Conservation (phyloP, 2,888 invertebrate species). For the Brachyptera risi region DNA sequence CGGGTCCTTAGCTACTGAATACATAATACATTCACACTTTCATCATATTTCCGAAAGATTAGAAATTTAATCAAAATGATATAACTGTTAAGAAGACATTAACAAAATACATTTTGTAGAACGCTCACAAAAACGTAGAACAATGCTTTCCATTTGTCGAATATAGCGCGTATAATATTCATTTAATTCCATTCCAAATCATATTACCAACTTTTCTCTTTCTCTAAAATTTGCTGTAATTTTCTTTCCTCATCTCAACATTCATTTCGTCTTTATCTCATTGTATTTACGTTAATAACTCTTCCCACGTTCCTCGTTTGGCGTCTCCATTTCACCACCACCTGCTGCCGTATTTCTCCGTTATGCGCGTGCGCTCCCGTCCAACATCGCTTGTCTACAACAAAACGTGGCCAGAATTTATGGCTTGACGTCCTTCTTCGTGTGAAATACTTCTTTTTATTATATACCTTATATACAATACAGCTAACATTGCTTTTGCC, state of each 20-base stretch:
- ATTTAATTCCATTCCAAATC: background rate
- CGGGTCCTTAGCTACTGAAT: too few species aligned
- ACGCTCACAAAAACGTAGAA: too few species aligned
- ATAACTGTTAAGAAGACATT: too few species aligned
- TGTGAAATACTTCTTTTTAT: constrained; percentile 15
- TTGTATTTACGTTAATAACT: constrained; percentile 7
- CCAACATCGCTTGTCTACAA: background rate
- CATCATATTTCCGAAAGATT: too few species aligned
- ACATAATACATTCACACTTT: too few species aligned
- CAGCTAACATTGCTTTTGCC: constrained; percentile 14
- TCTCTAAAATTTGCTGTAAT: too few species aligned
- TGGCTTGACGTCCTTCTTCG: constrained; percentile 1
- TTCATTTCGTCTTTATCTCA: background rate
- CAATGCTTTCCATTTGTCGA: too few species aligned
- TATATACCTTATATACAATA: background rate
- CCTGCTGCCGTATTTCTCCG: constrained; percentile 5
- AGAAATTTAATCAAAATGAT: too few species aligned
- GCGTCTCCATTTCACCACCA: background rate
- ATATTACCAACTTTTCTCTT: background rate
- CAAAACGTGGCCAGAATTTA: constrained; percentile 21
- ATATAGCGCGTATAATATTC: background rate
- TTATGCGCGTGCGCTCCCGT: background rate
- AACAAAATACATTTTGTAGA: too few species aligned
- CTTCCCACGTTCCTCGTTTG: background rate
- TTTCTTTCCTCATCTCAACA: too few species aligned